Percentiles rank a stretch among this genome's conserved stretches.
These are phyloP conservation scores for Patagioenas fasciata DNA, from an alignment of 2,113 vertebrate genomes.

Conservation along the genomic window DNA sequence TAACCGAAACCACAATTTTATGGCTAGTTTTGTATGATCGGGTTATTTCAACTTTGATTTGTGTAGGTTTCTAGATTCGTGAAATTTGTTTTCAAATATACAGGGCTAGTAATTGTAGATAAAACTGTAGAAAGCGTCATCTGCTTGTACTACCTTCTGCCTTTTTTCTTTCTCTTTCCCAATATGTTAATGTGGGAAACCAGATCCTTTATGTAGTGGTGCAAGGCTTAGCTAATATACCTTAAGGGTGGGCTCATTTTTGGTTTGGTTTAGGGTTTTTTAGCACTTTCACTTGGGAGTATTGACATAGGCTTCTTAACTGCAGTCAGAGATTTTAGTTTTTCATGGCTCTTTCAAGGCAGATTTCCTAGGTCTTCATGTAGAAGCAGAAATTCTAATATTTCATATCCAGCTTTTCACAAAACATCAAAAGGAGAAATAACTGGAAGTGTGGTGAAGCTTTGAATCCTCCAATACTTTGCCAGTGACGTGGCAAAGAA, in stretches of 20 bases:
- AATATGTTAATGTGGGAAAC: accelerated
- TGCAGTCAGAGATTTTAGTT: background rate
- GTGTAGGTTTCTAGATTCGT: background rate
- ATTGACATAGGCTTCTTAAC: background rate
- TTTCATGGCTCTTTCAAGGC: background rate
- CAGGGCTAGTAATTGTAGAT: background rate
- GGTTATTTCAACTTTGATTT: background rate
- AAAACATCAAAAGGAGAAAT: background rate
- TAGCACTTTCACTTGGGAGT: background rate
- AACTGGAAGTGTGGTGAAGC: background rate
- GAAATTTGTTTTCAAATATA: background rate
- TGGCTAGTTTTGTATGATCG: background rate
- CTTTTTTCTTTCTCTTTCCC: too few species aligned
- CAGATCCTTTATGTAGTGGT: background rate
- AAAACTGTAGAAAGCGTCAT: background rate
- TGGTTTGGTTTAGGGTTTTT: background rate
- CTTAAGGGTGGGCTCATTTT: too few species aligned
- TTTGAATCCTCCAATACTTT: background rate
- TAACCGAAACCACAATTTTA: background rate
- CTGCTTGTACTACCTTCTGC: accelerated
- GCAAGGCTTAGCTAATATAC: background rate
- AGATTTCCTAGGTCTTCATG: background rate
- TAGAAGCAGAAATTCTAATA: background rate
- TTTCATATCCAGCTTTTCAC: background rate
- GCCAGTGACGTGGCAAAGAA: background rate